These are phyloP conservation scores for Crematogaster levior DNA, from an alignment of 2,888 invertebrate genomes.

Conservation along the genomic window DNA sequence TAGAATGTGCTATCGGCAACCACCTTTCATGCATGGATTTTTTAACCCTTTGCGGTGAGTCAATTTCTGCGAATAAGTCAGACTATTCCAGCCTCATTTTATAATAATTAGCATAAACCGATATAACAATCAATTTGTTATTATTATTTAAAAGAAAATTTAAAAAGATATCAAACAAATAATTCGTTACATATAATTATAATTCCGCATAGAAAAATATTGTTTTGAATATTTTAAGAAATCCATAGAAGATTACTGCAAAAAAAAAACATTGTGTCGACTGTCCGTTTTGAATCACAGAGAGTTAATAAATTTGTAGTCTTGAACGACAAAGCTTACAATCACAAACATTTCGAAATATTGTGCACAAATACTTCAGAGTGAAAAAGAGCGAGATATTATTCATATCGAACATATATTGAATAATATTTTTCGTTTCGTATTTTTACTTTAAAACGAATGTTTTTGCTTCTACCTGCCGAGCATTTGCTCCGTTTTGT, in stretches of 20 bases:
- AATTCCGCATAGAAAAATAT: not conserved
- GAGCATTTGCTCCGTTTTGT: slow-evolving; percentile 21
- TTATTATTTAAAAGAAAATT: not conserved
- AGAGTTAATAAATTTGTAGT: not conserved
- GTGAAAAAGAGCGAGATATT: slow-evolving; percentile 19
- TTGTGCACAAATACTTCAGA: not conserved
- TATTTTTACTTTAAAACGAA: slow-evolving; percentile 29
- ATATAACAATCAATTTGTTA: not conserved
- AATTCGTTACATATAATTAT: not conserved
- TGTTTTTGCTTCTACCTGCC: not conserved
- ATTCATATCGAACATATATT: not conserved
- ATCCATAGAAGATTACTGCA: not conserved
- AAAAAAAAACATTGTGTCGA: not conserved
- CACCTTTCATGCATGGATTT: not conserved
- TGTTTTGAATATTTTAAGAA: not conserved
- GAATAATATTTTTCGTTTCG: not conserved
- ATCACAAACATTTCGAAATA: slow-evolving; percentile 29
- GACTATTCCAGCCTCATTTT: not conserved
- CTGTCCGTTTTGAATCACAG: not conserved
- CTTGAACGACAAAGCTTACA: not conserved
- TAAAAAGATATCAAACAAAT: not conserved
- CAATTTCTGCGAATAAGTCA: not conserved
- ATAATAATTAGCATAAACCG: not conserved
- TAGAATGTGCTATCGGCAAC: not conserved
- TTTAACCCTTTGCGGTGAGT: not conserved